Conservation (phyloP, 2,888 invertebrate species). For the Lasioglossum morio region DNA sequence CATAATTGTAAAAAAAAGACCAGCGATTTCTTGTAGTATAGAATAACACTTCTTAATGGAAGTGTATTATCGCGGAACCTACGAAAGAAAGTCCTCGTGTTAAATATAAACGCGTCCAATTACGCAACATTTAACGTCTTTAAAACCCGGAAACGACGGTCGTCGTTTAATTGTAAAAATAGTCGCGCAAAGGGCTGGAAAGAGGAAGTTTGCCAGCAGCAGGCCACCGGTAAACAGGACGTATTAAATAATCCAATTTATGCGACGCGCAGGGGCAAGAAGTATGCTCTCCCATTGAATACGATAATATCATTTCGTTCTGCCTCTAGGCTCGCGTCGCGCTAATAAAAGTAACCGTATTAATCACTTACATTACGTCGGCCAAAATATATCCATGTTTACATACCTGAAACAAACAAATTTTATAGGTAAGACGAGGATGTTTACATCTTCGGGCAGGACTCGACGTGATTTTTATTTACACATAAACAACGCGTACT, state of each 20-base stretch:
- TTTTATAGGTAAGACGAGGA: slow-evolving; percentile 25
- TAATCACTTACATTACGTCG: slow-evolving; percentile 63
- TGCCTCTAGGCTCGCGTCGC: background rate
- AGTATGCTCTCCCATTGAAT: slow-evolving; percentile 31
- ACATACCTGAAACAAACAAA: slow-evolving; percentile 71
- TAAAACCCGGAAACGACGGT: slow-evolving; percentile 35
- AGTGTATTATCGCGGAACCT: background rate
- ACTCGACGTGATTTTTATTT: background rate
- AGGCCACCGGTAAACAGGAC: slow-evolving; percentile 44
- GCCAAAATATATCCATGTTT: slow-evolving; percentile 37
- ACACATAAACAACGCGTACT: background rate
- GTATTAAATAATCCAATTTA: slow-evolving; percentile 49
- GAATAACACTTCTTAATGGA: no score
- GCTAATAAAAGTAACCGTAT: slow-evolving; percentile 46
- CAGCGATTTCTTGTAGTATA: no score
- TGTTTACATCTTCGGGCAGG: background rate
- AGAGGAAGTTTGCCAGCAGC: slow-evolving; percentile 50
- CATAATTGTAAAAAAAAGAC: no score
- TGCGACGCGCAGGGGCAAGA: slow-evolving; percentile 31
- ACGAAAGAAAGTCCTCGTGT: background rate
- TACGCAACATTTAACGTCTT: slow-evolving; percentile 22
- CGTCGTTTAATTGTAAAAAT: slow-evolving; percentile 39
- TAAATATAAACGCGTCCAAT: background rate
- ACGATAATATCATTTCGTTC: slow-evolving; percentile 41
- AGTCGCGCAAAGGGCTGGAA: slow-evolving; percentile 39